A percentile compares a stretch with the other conserved stretches of the same genome.
phyloP scores from a whole-genome alignment of 2,797 vertebrate genomes.

The Xiphorhynchus erythropygius region DNA sequence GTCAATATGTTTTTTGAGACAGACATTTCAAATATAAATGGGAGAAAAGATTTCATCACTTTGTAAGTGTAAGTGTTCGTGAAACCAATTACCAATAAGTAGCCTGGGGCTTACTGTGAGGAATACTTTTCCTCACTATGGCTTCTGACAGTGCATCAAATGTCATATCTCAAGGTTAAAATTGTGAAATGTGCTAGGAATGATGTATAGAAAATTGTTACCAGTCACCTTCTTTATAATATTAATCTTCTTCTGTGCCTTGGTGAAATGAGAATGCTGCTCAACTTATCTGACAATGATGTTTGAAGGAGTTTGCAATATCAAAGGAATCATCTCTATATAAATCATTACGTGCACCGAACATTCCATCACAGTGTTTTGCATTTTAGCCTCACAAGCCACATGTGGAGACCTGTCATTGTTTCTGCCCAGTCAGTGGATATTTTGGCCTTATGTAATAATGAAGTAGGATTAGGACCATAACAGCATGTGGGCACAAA shows the following conservation, averaged over 20 bases:
- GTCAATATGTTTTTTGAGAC: not conserved
- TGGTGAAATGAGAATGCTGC: not conserved
- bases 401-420: not conserved
- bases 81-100: conserved; percentile 28
- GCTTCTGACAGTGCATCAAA: not conserved
- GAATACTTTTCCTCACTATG: not conserved
- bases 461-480: not conserved
- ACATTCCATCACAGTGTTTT: not conserved
- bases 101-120: not conserved
- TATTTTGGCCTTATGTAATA: not conserved
- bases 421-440: not conserved
- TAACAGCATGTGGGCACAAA: not conserved
- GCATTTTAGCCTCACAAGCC: not conserved
- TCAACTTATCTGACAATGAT: not conserved
- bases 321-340: not conserved
- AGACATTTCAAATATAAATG: conserved; percentile 21
- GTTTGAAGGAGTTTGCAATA: not conserved
- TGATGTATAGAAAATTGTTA: not conserved
- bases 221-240: not conserved
- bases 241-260: not conserved
- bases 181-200: not conserved
- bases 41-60: not conserved
- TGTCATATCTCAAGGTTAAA: conserved; percentile 26
- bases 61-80: not conserved
- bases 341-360: not conserved